These are phyloP conservation scores for Rana temporaria DNA, from an alignment of 2,113 vertebrate species.

Conservation along the genomic window DNA sequence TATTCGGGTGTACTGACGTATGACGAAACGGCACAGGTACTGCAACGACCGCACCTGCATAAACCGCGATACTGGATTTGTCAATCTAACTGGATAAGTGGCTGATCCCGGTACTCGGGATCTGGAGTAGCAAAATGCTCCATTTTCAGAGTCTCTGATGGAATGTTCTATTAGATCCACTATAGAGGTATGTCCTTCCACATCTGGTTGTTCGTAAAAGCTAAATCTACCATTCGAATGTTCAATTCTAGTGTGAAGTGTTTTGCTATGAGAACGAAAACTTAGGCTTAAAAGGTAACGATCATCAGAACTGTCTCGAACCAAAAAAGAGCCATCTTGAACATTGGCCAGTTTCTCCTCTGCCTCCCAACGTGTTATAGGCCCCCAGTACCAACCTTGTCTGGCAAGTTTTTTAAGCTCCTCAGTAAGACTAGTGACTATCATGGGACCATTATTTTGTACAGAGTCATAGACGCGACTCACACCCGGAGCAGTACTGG, in stretches of 20 bases:
- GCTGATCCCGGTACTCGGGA: slow-evolving; percentile 96
- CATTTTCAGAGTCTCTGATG: slow-evolving; percentile 96
- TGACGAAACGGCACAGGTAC: slow-evolving; percentile 98
- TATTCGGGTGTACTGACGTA: slow-evolving; percentile 97
- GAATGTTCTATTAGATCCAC: slow-evolving; percentile 97
- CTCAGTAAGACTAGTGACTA: slow-evolving; percentile 94
- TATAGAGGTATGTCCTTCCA: slow-evolving; percentile 96
- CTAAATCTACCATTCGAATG: slow-evolving; percentile 98
- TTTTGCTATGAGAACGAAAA: slow-evolving; percentile 95
- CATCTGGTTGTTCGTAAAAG: slow-evolving; percentile 97
- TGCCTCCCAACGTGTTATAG: slow-evolving; percentile 97
- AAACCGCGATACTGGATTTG: slow-evolving; percentile 94
- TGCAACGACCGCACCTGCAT: slow-evolving; percentile 99
- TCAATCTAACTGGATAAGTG: slow-evolving; percentile 94
- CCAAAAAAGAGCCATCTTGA: slow-evolving; percentile 93
- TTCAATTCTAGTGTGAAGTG: slow-evolving; percentile 96
- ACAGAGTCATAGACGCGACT: slow-evolving; percentile 94
- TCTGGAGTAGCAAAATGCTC: slow-evolving; percentile 97
- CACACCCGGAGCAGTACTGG: slow-evolving; percentile 91
- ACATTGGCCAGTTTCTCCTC: slow-evolving; percentile 93
- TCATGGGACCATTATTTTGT: slow-evolving; percentile 92
- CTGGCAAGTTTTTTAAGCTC: slow-evolving; percentile 96
- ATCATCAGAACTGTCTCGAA: slow-evolving; percentile 96
- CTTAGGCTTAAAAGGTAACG: slow-evolving; percentile 96
- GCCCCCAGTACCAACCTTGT: slow-evolving; percentile 99